phyloP scores from a whole-genome alignment of 2,113 vertebrate genomes.

The Podiceps cristatus region DNA sequence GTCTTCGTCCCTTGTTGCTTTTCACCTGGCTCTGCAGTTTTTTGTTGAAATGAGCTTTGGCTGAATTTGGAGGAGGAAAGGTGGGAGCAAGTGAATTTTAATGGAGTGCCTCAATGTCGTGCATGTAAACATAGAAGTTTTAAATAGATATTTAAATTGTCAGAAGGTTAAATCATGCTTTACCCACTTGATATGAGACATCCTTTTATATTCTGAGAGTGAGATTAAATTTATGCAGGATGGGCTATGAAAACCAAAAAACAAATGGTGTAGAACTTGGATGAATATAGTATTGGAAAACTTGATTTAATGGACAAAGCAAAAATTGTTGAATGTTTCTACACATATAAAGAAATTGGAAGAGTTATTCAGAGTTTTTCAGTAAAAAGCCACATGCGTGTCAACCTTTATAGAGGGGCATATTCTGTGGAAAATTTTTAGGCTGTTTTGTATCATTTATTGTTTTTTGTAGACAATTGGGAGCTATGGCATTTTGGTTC shows the following conservation, averaged over 20 bases:
- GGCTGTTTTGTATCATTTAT: not conserved
- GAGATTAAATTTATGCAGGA: not conserved
- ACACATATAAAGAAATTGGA: not conserved
- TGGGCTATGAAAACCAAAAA: not conserved
- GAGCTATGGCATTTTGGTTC: slow-evolving; percentile 31
- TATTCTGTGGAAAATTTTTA: slow-evolving; percentile 27
- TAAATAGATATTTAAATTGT: not conserved
- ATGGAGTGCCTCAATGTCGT: not conserved
- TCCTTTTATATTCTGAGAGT: not conserved
- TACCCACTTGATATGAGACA: not conserved
- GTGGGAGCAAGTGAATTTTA: not conserved
- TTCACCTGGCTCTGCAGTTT: not conserved
- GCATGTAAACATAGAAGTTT: not conserved
- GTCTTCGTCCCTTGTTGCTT: not conserved
- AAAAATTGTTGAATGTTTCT: not conserved
- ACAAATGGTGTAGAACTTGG: not conserved
- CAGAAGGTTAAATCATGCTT: not conserved
- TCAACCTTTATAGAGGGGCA: not conserved
- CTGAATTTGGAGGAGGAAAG: not conserved
- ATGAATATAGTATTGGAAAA: not conserved
- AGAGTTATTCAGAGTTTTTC: not conserved
- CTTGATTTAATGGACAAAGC: not conserved
- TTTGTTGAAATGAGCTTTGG: not conserved
- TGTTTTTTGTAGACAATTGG: slow-evolving; percentile 23
- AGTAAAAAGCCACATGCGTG: slow-evolving; percentile 24